These are phyloP conservation scores for Halictus rubicundus DNA, from an alignment of 1,140 invertebrate species.

Conservation along the genomic window DNA sequence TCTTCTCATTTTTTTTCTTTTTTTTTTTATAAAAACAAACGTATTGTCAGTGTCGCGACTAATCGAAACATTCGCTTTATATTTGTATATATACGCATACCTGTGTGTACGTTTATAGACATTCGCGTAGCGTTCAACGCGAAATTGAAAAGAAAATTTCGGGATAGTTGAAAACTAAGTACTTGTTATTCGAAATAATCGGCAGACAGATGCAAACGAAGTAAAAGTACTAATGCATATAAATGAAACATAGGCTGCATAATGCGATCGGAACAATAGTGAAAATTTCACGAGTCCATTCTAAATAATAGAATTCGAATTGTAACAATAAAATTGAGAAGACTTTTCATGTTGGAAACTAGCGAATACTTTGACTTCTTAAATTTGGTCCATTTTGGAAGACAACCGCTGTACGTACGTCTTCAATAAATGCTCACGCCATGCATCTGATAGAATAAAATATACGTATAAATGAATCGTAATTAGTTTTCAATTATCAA, in stretches of 20 bases:
- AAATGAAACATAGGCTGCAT: not conserved
- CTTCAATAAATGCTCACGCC: not conserved
- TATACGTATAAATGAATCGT: not conserved
- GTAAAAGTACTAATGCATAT: not conserved
- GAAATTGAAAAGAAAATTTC: not conserved
- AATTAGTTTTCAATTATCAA: constrained; percentile 3
- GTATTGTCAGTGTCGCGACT: not conserved
- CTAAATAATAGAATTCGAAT: not conserved
- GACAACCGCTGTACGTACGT: not conserved
- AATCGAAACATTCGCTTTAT: not conserved
- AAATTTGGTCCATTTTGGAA: constrained; percentile 27
- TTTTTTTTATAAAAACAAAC: not conserved
- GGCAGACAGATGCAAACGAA: not conserved
- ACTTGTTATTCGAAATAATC: not conserved
- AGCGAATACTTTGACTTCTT: constrained; percentile 13
- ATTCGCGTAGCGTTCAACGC: not conserved
- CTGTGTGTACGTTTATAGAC: not conserved
- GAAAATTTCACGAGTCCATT: not conserved
- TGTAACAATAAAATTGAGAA: not conserved
- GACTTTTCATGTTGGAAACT: constrained; percentile 1
- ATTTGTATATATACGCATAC: not conserved
- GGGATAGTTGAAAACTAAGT: not conserved
- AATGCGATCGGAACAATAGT: not conserved
- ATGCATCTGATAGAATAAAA: not conserved
- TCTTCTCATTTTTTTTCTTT: not conserved